A percentile compares a stretch with the other conserved stretches of the same genome.
Conservation (phyloP, 2,797 vertebrate genomes). For the Lerista edwardsae region DNA sequence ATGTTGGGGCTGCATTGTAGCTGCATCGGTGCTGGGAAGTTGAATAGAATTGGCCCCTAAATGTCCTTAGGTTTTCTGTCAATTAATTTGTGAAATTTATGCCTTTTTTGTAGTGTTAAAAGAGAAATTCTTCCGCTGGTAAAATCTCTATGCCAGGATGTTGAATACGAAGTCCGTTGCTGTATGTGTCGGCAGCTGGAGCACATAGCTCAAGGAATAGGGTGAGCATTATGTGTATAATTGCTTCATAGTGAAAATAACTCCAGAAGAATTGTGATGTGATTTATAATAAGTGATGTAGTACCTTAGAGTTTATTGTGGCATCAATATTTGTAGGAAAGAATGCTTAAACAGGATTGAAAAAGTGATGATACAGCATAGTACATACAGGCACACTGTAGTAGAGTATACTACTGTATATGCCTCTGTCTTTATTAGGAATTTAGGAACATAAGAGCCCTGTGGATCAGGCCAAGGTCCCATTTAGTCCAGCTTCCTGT, state of each 20-base stretch:
- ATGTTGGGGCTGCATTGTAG: no score
- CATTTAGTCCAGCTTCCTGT: no score
- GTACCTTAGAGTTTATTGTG: background rate
- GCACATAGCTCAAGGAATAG: constrained; percentile 87
- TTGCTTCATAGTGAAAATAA: constrained; percentile 26
- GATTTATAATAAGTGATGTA: background rate
- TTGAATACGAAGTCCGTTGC: constrained; percentile 91
- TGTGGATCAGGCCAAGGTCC: no score
- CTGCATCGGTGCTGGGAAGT: no score
- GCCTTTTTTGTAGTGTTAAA: constrained; percentile 83
- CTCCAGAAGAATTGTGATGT: background rate
- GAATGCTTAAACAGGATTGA: background rate
- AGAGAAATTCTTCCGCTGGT: constrained; percentile 91
- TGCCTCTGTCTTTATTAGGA: no score
- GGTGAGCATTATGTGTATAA: constrained; percentile 79
- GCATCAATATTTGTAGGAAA: background rate
- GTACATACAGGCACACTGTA: background rate
- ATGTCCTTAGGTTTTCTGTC: constrained; percentile 8
- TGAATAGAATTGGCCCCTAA: no score
- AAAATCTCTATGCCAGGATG: constrained; percentile 90
- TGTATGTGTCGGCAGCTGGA: constrained; percentile 94
- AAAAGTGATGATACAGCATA: background rate
- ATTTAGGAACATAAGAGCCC: no score
- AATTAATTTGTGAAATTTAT: constrained; percentile 25
- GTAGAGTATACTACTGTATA: background rate